A percentile compares a stretch with the other conserved stretches of the same genome.
phyloP scores from a whole-genome alignment of 2,113 vertebrate species.

The Aphyosemion australe region DNA sequence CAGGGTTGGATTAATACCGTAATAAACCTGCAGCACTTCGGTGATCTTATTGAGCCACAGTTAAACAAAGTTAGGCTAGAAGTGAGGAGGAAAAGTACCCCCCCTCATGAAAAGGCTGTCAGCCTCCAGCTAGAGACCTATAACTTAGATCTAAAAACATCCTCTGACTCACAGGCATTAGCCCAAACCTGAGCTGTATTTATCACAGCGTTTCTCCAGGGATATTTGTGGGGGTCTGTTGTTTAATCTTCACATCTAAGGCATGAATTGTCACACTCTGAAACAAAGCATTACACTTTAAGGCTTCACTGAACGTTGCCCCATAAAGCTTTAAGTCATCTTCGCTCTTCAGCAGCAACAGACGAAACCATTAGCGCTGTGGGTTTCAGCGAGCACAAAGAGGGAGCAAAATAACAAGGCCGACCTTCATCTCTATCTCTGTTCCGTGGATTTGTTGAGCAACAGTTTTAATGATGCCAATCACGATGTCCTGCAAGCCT shows the following conservation, averaged over 20 bases:
- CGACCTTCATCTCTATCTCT: constrained; percentile 99
- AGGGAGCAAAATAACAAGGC: constrained; percentile 25
- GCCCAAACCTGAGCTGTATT: constrained; percentile 54
- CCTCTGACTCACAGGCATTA: constrained; percentile 60
- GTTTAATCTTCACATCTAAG: constrained; percentile 35
- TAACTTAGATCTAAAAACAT: constrained; percentile 69
- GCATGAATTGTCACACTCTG: constrained; percentile 18
- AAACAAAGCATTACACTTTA: constrained; percentile 17
- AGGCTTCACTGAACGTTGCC: constrained; percentile 5
- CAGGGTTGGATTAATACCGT: background rate
- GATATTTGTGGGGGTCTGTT: constrained; percentile 29
- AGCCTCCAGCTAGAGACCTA: constrained; percentile 34
- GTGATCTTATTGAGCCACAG: constrained; percentile 17
- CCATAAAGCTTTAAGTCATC: constrained; percentile 16
- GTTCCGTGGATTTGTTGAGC: constrained; percentile 98
- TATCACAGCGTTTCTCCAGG: constrained; percentile 26
- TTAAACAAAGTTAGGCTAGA: constrained; percentile 32
- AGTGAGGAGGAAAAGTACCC: constrained; percentile 14
- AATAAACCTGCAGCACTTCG: background rate
- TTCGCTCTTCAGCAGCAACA: constrained; percentile 26
- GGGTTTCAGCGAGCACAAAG: constrained; percentile 8
- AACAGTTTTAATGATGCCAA: constrained; percentile 98
- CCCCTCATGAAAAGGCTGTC: constrained; percentile 23
- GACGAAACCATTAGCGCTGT: constrained; percentile 9
- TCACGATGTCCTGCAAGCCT: constrained; percentile 98